Conservation (phyloP, 2,888 invertebrate genomes). For the Sphinx pinastri region DNA sequence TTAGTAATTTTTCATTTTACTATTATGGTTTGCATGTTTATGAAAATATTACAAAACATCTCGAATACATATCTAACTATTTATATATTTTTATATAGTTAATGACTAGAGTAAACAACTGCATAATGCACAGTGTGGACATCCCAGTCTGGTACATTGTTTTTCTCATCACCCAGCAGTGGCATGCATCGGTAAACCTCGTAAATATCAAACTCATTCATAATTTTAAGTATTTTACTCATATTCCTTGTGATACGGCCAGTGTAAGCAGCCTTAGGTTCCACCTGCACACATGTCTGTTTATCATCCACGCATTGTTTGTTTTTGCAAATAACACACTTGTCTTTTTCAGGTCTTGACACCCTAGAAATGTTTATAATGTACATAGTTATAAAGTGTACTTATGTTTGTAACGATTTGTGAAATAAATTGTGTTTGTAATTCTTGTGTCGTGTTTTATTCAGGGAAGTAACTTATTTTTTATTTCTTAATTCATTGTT, state of each 20-base stretch:
- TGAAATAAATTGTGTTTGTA: conserved; percentile 23
- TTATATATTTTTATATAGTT: neutral
- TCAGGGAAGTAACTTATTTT: neutral
- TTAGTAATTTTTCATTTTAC: too few species aligned
- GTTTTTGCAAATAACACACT: conserved; percentile 45
- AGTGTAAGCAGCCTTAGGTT: conserved; percentile 6
- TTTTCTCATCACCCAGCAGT: conserved; percentile 64
- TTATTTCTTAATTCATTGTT: neutral
- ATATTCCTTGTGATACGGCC: conserved; percentile 57
- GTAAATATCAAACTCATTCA: conserved; percentile 56
- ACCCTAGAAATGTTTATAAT: conserved; percentile 52
- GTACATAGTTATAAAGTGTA: conserved; percentile 59
- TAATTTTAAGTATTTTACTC: conserved; percentile 43
- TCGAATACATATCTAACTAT: too few species aligned
- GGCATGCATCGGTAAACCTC: conserved; percentile 75
- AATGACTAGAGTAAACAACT: conserved; percentile 53
- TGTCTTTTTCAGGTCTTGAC: conserved; percentile 43
- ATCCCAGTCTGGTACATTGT: conserved; percentile 64
- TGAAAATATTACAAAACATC: neutral
- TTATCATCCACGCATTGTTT: conserved; percentile 40
- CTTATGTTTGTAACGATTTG: conserved; percentile 60
- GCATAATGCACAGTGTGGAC: conserved; percentile 66
- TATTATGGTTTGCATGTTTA: too few species aligned
- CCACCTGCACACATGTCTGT: conserved; percentile 19
- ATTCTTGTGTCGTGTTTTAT: conserved; percentile 8